Base-by-base conservation (phyloP, 2,797 vertebrate genomes). In the Leuciscus waleckii region DNA sequence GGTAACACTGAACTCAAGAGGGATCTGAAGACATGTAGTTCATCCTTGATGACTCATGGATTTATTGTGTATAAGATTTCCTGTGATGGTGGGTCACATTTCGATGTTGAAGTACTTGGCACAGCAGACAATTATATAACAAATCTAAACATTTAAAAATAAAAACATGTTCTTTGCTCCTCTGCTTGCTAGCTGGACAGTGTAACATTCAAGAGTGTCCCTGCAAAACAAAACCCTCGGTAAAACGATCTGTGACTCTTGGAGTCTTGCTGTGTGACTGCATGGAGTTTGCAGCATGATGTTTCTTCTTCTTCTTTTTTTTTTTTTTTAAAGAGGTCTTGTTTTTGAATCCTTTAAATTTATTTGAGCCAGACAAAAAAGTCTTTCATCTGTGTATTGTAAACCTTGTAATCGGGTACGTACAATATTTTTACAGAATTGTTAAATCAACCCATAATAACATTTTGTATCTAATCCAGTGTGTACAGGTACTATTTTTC, bases 371-470 rank as follows among this genome's bases (percentile, higher is more conserved):
- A 0, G 96, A 97, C 49, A 98, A 97, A 94, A 99, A 99, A 87
- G 94, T 95, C 49, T 99, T 99, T 90, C 98, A 99, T 88, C 95
- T 98, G 61, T 99, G 98, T 93, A 99, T 99, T 67, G 97, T 99
- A 89, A 99, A 99, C 93, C 92, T 99, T 83, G 98, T 99, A 63
- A 99, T 99, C 13, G 98, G 98, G 96, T 97, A 92, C 90, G 94
- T 87, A 73, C 10, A 29, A 56, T 26, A 46, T 49, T 16, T 26
- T 11, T 74, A 56, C 46, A 46, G 19, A 43, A n/a, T 77, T 43
- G 5, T 35, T 32, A 68, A 49, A 67, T 67, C 61, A n/a, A 65
- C 17, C 14, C 23, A 19, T 21, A 70, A 56, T 39, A 4, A 67
- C 21, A 61, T 11, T 11, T 11, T 61, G 23, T 35, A 23, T 39